Conservation (phyloP, 2,113 vertebrate genomes). For the Saimiri boliviensis region DNA sequence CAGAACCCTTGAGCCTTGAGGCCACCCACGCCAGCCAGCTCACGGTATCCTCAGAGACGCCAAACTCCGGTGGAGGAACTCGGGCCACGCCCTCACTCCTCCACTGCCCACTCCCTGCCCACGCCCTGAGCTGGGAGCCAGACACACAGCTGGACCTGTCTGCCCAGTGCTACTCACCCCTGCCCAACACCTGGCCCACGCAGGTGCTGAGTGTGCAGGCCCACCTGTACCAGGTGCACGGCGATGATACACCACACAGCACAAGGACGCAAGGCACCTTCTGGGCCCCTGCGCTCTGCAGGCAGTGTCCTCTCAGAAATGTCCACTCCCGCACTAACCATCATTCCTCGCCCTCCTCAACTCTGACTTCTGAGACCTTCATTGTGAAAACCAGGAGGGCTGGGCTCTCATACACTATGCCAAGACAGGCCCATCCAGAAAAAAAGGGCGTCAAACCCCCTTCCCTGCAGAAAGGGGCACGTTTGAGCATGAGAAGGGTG, state of each 20-base stretch:
- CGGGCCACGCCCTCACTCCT: background rate
- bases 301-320: accelerated
- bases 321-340: accelerated
- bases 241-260: accelerated
- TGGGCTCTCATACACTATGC: background rate
- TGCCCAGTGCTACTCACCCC: background rate
- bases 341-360: background rate
- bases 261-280: accelerated
- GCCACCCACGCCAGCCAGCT: no score
- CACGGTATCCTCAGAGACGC: accelerated
- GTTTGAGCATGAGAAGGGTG: background rate
- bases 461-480: accelerated
- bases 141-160: background rate
- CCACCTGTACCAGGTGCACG: accelerated
- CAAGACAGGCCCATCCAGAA: accelerated
- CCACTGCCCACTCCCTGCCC: accelerated
- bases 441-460: background rate
- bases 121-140: background rate
- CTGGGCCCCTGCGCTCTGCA: accelerated
- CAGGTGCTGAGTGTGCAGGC: background rate
- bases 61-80: background rate
- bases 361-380: background rate
- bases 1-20: background rate
- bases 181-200: background rate
- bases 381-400: background rate